These are phyloP conservation scores for Seriola aureovittata DNA, from an alignment of 2,113 vertebrate genomes.

Conservation along the genomic window DNA sequence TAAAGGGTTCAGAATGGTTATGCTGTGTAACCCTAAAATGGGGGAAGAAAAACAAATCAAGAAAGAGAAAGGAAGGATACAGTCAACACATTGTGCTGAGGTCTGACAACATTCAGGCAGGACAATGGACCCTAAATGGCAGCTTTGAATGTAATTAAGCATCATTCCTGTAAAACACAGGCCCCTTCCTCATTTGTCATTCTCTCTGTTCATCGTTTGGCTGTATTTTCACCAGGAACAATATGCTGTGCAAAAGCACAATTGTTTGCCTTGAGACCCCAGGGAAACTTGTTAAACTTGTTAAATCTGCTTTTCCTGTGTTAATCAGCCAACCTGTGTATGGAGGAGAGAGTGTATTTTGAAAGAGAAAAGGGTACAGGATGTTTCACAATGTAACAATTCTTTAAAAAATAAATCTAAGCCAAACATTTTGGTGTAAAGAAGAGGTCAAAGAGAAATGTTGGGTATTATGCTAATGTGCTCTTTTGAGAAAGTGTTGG, in stretches of 20 bases:
- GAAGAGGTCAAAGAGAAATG: not conserved
- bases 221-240: slow-evolving; percentile 49
- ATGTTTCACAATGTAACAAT: not conserved
- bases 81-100: slow-evolving; percentile 63
- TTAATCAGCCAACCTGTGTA: slow-evolving; percentile 26
- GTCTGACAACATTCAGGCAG: slow-evolving; percentile 65
- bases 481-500: too few relatives aligned
- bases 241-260: slow-evolving; percentile 23
- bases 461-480: not conserved
- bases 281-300: slow-evolving; percentile 26
- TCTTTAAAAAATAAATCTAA: too few relatives aligned
- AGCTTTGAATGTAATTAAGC: slow-evolving; percentile 75
- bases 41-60: slow-evolving; percentile 64
- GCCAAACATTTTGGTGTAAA: not conserved
- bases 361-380: not conserved
- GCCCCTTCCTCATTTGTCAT: slow-evolving; percentile 50
- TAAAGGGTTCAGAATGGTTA: slow-evolving; percentile 57
- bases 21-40: slow-evolving; percentile 59
- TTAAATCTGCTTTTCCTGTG: slow-evolving; percentile 6
- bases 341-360: slow-evolving; percentile 4
- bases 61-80: slow-evolving; percentile 64
- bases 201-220: slow-evolving; percentile 56
- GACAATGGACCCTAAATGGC: slow-evolving; percentile 75
- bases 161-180: slow-evolving; percentile 62
- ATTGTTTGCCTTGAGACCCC: slow-evolving; percentile 17